Evolutionary conservation across 1,140 invertebrate genomes (phyloP).

Genomic region (Drosophila tristis): DNA sequence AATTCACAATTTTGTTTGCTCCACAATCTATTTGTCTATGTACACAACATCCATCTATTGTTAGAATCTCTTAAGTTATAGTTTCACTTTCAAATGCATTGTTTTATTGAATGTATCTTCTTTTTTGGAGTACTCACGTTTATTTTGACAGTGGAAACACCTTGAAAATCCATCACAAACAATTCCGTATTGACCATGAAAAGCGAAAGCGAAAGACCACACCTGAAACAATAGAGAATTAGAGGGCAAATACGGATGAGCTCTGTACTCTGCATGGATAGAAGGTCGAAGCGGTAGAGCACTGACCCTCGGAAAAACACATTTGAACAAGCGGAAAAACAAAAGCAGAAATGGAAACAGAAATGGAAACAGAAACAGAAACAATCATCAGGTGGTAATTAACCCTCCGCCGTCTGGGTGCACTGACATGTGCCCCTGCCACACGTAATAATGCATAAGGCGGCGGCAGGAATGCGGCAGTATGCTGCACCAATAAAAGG

Average conservation of each 20-base stretch:
- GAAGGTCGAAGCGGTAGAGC: too few relatives aligned
- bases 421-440: conserved; percentile 25
- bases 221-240: conserved; percentile 42
- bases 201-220: conserved; percentile 63
- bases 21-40: not conserved
- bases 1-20: too few relatives aligned
- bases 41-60: not conserved
- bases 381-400: conserved; percentile 66
- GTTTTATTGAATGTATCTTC: not conserved
- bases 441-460: conserved; percentile 72
- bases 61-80: not conserved
- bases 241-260: conserved; percentile 5
- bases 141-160: conserved; percentile 4
- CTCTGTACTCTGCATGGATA: conserved; percentile 13
- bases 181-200: conserved; percentile 29
- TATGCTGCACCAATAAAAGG: conserved; percentile 63
- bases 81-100: not conserved
- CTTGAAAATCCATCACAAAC: conserved; percentile 17
- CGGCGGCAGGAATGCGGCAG: conserved; percentile 37
- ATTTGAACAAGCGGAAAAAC: conserved; percentile 20
- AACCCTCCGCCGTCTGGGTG: conserved; percentile 19
- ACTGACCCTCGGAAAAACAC: too few relatives aligned
- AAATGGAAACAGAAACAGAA: conserved; percentile 19
- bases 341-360: conserved; percentile 14
- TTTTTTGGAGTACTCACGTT: not conserved